These are phyloP conservation scores for Ophion ellenae DNA, from an alignment of 2,888 invertebrate genomes.

Conservation along the genomic window DNA sequence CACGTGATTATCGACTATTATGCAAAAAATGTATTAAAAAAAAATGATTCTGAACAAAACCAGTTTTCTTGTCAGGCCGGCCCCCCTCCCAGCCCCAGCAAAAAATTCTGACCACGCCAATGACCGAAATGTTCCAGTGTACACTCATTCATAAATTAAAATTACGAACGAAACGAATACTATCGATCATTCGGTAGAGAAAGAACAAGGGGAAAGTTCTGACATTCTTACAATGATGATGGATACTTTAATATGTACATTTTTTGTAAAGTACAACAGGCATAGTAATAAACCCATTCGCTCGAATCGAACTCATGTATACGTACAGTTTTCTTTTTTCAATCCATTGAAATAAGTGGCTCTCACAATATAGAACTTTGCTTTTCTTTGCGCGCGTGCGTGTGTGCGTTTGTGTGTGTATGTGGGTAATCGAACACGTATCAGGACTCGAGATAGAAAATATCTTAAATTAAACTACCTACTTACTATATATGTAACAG, in stretches of 20 bases:
- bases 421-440: slow-evolving; percentile 22
- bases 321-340: slow-evolving; percentile 17
- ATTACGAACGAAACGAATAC: neutral
- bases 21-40: too few relatives aligned
- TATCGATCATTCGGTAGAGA: neutral
- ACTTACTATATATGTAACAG: slow-evolving; percentile 61
- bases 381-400: neutral
- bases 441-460: slow-evolving; percentile 60
- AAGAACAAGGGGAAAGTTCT: slow-evolving; percentile 6
- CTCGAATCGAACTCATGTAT: slow-evolving; percentile 38
- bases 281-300: slow-evolving; percentile 52
- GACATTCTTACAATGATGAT: slow-evolving; percentile 19
- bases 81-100: too few relatives aligned
- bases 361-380: neutral
- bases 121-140: too few relatives aligned
- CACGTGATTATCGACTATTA: too few relatives aligned
- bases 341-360: slow-evolving; percentile 39
- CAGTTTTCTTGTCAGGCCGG: too few relatives aligned
- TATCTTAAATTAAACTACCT: slow-evolving; percentile 60
- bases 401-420: neutral
- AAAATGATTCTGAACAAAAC: too few relatives aligned
- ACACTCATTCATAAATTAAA: too few relatives aligned
- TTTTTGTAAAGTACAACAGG: slow-evolving; percentile 60
- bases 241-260: slow-evolving; percentile 58
- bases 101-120: too few relatives aligned